Evolutionary conservation across 2,797 vertebrate genomes (phyloP).

Genomic region (Picus viridis): DNA sequence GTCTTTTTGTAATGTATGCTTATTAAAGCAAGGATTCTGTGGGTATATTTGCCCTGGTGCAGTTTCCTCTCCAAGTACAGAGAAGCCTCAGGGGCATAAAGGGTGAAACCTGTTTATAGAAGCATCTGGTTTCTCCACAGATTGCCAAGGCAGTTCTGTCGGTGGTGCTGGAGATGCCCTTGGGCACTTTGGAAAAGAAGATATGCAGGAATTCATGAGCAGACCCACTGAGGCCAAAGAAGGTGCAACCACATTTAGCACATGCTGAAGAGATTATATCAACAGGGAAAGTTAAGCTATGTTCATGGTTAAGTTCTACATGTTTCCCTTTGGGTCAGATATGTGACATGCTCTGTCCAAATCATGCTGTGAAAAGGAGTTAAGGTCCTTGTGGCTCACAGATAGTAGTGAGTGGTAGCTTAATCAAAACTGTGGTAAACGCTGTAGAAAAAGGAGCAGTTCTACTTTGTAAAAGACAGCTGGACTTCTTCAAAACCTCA

Average conservation of each 20-base stretch:
- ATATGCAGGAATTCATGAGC: not conserved
- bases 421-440: not conserved
- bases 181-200: not conserved
- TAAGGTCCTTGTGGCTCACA: not conserved
- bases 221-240: not conserved
- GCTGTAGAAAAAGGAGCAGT: not conserved
- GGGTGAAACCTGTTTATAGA: not conserved
- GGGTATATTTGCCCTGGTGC: not conserved
- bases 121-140: not conserved
- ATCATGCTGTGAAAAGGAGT: not conserved
- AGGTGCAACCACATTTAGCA: not conserved
- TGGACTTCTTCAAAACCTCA: not conserved
- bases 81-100: not conserved
- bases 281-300: not conserved
- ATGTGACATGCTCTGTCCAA: not conserved
- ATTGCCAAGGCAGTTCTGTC: not conserved
- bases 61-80: not conserved
- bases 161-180: not conserved
- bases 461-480: not conserved
- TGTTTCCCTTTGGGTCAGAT: not conserved
- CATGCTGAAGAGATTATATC: not conserved
- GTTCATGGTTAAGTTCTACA: not conserved
- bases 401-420: not conserved
- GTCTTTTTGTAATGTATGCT: not conserved
- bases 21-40: not conserved